These are phyloP conservation scores for Babylonia areolata DNA, from an alignment of 1,140 invertebrate species.

Conservation along the genomic window DNA sequence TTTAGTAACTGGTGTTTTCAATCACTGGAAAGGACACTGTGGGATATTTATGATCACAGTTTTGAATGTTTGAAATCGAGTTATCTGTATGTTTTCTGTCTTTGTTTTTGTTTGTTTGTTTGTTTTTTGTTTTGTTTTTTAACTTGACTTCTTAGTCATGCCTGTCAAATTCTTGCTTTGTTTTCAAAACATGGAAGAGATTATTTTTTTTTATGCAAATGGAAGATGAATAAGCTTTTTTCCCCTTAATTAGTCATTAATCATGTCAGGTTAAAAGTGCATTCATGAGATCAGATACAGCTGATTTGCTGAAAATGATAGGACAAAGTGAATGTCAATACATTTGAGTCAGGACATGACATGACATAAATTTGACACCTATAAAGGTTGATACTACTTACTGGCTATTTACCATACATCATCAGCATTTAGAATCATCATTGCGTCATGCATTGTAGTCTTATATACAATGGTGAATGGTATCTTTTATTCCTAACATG, in stretches of 20 bases:
- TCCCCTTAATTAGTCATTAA: too few relatives aligned
- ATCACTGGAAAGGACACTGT: not conserved
- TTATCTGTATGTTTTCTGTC: not conserved
- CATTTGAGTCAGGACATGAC: not conserved
- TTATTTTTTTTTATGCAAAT: too few relatives aligned
- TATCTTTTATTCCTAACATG: not conserved
- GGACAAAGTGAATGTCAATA: not conserved
- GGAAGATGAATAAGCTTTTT: too few relatives aligned
- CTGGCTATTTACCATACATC: not conserved
- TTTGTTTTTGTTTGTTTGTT: too few relatives aligned
- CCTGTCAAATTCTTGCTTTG: not conserved
- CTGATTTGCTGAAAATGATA: not conserved
- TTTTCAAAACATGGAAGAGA: not conserved
- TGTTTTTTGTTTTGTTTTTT: not conserved
- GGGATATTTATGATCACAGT: not conserved
- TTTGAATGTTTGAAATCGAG: not conserved
- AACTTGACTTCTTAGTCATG: not conserved
- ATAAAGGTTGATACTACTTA: not conserved
- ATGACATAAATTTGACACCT: not conserved
- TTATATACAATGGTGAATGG: not conserved
- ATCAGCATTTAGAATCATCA: not conserved
- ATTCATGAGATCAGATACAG: not conserved
- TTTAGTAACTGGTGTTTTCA: not conserved
- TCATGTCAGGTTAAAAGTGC: too few relatives aligned
- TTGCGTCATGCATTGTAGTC: not conserved